These are phyloP conservation scores for Archaeoteleia sp. DNA, from an alignment of 2,888 invertebrate genomes.

Conservation along the genomic window DNA sequence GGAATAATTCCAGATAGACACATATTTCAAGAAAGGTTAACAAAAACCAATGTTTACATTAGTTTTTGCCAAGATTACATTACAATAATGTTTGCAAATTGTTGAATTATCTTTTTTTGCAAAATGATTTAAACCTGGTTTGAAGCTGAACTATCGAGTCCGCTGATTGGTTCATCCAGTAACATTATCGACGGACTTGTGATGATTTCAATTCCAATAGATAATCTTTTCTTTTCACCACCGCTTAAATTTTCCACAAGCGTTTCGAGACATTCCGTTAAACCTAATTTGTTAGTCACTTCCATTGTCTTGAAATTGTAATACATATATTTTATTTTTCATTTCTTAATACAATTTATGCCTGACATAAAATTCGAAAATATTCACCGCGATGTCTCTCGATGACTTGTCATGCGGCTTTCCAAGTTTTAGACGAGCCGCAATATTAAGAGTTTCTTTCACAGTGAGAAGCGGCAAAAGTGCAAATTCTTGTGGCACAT, in stretches of 20 bases:
- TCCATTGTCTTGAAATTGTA: conserved; percentile 74
- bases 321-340: neutral
- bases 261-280: conserved; percentile 76
- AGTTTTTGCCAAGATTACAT: no score
- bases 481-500: conserved; percentile 78
- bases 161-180: conserved; percentile 80
- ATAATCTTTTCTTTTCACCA: conserved; percentile 79
- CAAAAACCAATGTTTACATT: no score
- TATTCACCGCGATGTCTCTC: no score
- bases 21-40: no score
- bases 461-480: conserved; percentile 78
- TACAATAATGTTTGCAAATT: no score
- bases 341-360: no score
- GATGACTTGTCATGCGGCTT: no score
- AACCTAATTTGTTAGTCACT: conserved; percentile 76
- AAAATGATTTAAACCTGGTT: conserved; percentile 74
- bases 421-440: conserved; percentile 77
- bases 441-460: conserved; percentile 78
- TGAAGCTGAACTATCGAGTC: conserved; percentile 82
- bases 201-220: conserved; percentile 79
- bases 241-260: conserved; percentile 77
- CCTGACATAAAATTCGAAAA: no score
- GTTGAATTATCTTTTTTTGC: no score
- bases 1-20: no score
- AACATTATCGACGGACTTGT: conserved; percentile 80